These are phyloP conservation scores for Protophormia terraenovae DNA, from an alignment of 2,888 invertebrate species.

Conservation along the genomic window DNA sequence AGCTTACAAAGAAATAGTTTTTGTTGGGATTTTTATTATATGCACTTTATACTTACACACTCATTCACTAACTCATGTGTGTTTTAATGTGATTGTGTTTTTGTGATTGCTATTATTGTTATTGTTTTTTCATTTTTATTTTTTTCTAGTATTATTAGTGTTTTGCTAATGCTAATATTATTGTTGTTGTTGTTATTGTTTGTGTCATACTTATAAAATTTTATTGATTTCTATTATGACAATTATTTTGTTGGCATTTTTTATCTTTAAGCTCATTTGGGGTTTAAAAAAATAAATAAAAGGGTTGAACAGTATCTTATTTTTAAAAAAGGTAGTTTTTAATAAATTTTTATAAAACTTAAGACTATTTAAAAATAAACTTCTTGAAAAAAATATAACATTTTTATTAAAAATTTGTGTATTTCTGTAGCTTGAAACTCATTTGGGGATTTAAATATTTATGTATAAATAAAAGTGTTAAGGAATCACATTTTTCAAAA, in stretches of 20 bases:
- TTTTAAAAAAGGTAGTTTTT: too few species aligned
- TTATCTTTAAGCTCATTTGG: neutral
- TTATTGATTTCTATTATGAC: slow-evolving; percentile 63
- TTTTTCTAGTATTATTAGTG: neutral
- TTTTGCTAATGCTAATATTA: neutral
- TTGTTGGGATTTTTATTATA: slow-evolving; percentile 34
- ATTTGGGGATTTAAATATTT: too few species aligned
- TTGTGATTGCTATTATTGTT: neutral
- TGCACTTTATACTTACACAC: slow-evolving; percentile 8
- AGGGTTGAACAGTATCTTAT: too few species aligned
- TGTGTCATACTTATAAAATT: slow-evolving; percentile 48
- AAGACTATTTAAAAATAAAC: too few species aligned
- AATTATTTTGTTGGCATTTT: slow-evolving; percentile 31
- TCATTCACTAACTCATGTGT: neutral
- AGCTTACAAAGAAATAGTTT: slow-evolving; percentile 30
- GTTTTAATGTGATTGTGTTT: neutral
- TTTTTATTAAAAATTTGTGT: too few species aligned
- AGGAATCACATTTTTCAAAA: too few species aligned
- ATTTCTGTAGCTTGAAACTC: too few species aligned
- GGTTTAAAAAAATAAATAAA: neutral
- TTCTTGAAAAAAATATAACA: too few species aligned
- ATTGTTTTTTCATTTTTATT: neutral
- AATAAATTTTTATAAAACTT: too few species aligned
- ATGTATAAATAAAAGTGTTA: too few species aligned
- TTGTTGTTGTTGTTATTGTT: neutral